phyloP scores from a whole-genome alignment of 2,113 vertebrate species.

The Rhipidura dahli region DNA sequence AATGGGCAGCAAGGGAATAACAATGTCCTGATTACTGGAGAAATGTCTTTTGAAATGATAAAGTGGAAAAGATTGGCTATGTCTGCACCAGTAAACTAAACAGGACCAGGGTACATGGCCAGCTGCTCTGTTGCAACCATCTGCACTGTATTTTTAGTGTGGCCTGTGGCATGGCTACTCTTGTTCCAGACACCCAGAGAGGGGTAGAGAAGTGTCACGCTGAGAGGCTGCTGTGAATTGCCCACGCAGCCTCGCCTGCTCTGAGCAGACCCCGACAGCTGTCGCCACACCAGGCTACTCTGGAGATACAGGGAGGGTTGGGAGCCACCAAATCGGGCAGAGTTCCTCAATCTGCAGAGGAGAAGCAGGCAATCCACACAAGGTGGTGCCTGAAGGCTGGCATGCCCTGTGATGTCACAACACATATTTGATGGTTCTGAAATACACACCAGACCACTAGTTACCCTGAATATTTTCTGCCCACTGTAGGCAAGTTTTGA shows the following conservation, averaged over 20 bases:
- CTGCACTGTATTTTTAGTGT: not conserved
- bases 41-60: not conserved
- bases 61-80: not conserved
- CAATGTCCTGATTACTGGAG: not conserved
- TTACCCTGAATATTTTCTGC: not conserved
- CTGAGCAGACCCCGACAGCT: not conserved
- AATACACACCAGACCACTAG: not conserved
- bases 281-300: not conserved
- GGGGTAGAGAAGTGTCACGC: not conserved
- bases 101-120: not conserved
- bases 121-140: not conserved
- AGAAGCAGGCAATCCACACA: not conserved
- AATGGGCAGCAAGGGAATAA: not conserved
- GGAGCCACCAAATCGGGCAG: not conserved
- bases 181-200: not conserved
- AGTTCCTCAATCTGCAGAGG: not conserved
- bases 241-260: accelerated
- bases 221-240: not conserved
- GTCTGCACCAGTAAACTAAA: not conserved
- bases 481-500: not conserved
- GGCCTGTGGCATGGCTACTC: not conserved
- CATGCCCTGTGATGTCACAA: not conserved
- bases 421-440: slow-evolving; percentile 11
- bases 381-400: not conserved
- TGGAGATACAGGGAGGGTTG: not conserved